These are phyloP conservation scores for Aphelinus certus DNA, from an alignment of 1,140 invertebrate genomes.

Conservation along the genomic window DNA sequence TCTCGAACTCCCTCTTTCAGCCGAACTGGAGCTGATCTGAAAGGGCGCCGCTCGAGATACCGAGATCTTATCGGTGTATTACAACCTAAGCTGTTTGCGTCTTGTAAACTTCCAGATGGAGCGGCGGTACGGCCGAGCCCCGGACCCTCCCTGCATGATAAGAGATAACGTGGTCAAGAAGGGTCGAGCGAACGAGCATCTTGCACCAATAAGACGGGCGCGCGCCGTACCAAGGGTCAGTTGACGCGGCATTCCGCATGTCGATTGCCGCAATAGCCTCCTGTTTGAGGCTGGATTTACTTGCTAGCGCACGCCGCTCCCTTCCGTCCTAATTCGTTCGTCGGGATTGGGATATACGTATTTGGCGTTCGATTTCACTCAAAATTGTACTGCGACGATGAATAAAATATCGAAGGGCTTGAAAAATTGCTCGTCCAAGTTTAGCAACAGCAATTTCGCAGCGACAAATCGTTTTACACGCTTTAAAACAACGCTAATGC, in stretches of 20 bases:
- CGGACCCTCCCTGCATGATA: conserved; percentile 16
- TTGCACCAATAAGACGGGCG: conserved; percentile 1
- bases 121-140: background rate
- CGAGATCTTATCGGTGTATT: conserved; percentile 34
- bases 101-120: conserved; percentile 34
- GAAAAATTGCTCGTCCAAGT: no score
- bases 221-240: conserved; percentile 5
- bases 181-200: conserved; percentile 6
- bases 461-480: conserved; percentile 17
- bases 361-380: no score
- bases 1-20: conserved; percentile 9
- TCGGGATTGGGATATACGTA: no score
- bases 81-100: conserved; percentile 42
- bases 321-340: no score
- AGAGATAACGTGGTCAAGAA: conserved; percentile 38
- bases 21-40: background rate
- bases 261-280: conserved; percentile 15
- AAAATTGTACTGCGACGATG: no score
- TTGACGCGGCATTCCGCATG: background rate
- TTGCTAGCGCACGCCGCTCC: no score
- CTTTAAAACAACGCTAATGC: conserved; percentile 24
- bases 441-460: no score
- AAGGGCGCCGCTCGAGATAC: conserved; percentile 8
- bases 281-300: no score
- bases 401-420: no score